A percentile compares a stretch with the other conserved stretches of the same genome.
Evolutionary conservation across 2,113 vertebrate genomes (phyloP).

Genomic region (Benitochromis conjunctus): DNA sequence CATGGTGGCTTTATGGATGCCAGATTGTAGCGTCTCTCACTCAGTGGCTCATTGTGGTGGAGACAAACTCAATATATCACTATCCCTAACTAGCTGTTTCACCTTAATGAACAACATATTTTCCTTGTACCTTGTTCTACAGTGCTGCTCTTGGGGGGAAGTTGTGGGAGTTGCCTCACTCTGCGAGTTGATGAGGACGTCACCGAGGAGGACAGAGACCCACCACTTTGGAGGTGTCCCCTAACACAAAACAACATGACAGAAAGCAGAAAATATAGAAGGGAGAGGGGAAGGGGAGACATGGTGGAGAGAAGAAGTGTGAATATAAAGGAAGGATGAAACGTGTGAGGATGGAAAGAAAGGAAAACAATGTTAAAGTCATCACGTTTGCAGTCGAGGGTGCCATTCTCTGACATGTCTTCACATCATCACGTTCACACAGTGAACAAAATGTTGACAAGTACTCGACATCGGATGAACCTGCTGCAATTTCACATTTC

Average conservation of each 20-base stretch:
- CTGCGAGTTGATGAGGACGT: slow-evolving; percentile 79
- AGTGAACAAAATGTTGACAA: not conserved
- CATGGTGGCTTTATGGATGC: too few species aligned
- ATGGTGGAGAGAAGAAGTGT: not conserved
- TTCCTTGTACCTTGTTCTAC: slow-evolving; percentile 82
- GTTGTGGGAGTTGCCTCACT: slow-evolving; percentile 92
- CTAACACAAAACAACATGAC: slow-evolving; percentile 61
- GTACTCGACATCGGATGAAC: not conserved
- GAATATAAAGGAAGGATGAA: not conserved
- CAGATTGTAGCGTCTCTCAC: too few species aligned
- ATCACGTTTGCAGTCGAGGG: not conserved
- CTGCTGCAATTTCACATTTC: not conserved
- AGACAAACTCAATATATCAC: not conserved
- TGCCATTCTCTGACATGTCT: not conserved
- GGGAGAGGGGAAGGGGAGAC: not conserved
- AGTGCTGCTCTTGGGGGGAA: slow-evolving; percentile 89
- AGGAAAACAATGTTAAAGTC: not conserved
- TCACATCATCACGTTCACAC: not conserved
- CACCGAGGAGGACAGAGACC: slow-evolving; percentile 80
- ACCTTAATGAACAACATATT: not conserved
- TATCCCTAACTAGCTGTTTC: too few species aligned
- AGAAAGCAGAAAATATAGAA: not conserved
- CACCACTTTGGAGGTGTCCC: slow-evolving; percentile 81
- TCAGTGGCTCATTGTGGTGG: not conserved
- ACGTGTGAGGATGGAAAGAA: not conserved